Evolutionary conservation across 1,140 invertebrate genomes (phyloP).

Genomic region (Drosophila fuyamai): DNA sequence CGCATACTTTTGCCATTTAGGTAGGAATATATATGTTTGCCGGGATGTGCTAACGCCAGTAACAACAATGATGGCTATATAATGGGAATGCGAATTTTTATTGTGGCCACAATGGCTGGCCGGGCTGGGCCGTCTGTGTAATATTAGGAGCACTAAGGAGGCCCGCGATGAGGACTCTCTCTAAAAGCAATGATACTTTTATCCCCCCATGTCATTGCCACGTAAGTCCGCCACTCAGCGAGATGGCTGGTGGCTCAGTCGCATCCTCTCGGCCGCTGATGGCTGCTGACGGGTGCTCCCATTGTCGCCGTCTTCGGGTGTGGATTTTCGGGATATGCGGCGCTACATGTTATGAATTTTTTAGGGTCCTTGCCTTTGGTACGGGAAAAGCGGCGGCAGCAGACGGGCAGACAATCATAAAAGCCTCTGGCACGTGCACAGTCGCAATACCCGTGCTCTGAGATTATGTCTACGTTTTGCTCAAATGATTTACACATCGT

Average conservation of each 20-base stretch:
- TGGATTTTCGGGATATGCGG: conserved; percentile 54
- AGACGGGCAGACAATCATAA: conserved; percentile 46
- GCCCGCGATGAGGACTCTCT: conserved; percentile 29
- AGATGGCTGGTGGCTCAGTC: conserved; percentile 44
- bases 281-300: conserved; percentile 51
- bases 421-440: conserved; percentile 53
- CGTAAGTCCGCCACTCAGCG: conserved; percentile 58
- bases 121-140: neutral
- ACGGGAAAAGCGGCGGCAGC: neutral
- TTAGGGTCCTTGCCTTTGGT: conserved; percentile 24
- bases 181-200: conserved; percentile 61
- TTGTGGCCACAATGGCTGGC: conserved; percentile 51
- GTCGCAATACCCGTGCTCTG: conserved; percentile 39
- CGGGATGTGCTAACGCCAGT: conserved; percentile 17
- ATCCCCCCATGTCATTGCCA: conserved; percentile 63
- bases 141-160: conserved; percentile 38
- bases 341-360: conserved; percentile 62
- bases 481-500: conserved; percentile 73
- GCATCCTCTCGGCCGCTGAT: conserved; percentile 34
- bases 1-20: conserved; percentile 4
- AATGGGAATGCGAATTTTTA: conserved; percentile 59
- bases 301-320: conserved; percentile 47
- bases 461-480: conserved; percentile 71
- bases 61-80: conserved; percentile 46
- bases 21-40: conserved; percentile 5